Conservation (phyloP, 2,797 vertebrate species). For the Clarias pachynema region DNA sequence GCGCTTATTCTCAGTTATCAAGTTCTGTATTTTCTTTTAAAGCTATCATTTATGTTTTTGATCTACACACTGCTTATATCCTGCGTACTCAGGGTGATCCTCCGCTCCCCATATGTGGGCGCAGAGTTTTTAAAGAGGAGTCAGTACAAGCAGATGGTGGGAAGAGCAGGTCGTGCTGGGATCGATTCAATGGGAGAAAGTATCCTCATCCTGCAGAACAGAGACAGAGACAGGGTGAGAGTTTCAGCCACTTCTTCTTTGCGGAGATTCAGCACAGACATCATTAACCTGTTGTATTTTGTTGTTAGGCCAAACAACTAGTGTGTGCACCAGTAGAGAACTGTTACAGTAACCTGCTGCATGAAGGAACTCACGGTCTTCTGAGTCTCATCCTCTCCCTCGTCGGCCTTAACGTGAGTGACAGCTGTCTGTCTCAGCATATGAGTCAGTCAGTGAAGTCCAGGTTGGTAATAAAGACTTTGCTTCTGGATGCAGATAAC, state of each 20-base stretch:
- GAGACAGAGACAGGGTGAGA: slow-evolving; percentile 82
- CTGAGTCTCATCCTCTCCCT: slow-evolving; percentile 87
- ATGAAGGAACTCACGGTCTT: slow-evolving; percentile 79
- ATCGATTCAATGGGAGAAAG: slow-evolving; percentile 90
- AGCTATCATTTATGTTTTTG: background rate
- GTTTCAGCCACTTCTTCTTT: background rate
- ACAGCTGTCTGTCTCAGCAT: background rate
- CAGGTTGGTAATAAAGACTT: background rate
- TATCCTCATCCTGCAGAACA: slow-evolving; percentile 90
- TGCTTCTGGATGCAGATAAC: slow-evolving; percentile 75
- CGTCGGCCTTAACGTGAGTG: slow-evolving; percentile 83
- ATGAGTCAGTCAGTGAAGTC: background rate
- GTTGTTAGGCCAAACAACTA: slow-evolving; percentile 78
- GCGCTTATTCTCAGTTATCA: background rate
- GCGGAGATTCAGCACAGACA: background rate
- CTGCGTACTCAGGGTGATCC: slow-evolving; percentile 81
- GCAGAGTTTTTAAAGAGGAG: slow-evolving; percentile 87
- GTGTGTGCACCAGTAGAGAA: slow-evolving; percentile 85
- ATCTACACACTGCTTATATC: background rate
- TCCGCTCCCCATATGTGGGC: slow-evolving; percentile 91
- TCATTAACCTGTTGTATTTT: background rate
- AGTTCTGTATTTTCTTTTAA: background rate
- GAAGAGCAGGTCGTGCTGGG: slow-evolving; percentile 91
- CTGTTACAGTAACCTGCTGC: slow-evolving; percentile 87
- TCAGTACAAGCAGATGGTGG: slow-evolving; percentile 97